Base-by-base conservation (phyloP, 2,888 invertebrate genomes). In the Caenorhabditis angaria region DNA sequence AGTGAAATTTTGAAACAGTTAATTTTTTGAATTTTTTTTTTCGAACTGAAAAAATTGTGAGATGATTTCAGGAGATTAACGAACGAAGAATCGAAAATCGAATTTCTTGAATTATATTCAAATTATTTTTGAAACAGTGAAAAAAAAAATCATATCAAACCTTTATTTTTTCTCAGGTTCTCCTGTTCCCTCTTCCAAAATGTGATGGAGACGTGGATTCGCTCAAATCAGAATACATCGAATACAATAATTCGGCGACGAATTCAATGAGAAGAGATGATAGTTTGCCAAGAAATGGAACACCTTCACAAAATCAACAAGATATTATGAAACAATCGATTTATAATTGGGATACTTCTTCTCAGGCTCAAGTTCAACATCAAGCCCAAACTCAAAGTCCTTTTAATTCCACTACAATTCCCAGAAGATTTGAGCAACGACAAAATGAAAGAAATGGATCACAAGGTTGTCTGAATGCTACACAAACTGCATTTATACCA, bases 201-300 rank as follows among this genome's bases (percentile, higher is more conserved):
- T 74, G 66, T 29, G 82, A 80, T 55, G 74, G 74, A 8, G 83
- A 82, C 35, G 72, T 72, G 57, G 83, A 83, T 54, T 78, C 80
- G 10, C 48, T 76, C 61, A 80, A 79, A 54, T 78, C 77, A 14
- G 81, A 81, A 48, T 81, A 81, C 48, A 64, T 77, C 0, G 79
- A 80, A 8, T 77, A 76, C 32, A 73, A 64, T 20, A 64, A 35
- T 28, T 22, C 58, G 14, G 12, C 28, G 18, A 18, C 28, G 18
- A 55, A 8, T 12, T 3, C 8, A 8, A 35, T 14, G 1, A 6
- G 53, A 4, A 8, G 48, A n/a, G 32, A 55, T 5, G 61, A 65
- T 28, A 65, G 72, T 65, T 32, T 74, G 12, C 62, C 74, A n/a
- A 65, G 71, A 47, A 65, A 54, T 57, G 20, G 56, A 3, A 67